phyloP scores from a whole-genome alignment of 2,888 invertebrate species.

The Stomorhina lunata region DNA sequence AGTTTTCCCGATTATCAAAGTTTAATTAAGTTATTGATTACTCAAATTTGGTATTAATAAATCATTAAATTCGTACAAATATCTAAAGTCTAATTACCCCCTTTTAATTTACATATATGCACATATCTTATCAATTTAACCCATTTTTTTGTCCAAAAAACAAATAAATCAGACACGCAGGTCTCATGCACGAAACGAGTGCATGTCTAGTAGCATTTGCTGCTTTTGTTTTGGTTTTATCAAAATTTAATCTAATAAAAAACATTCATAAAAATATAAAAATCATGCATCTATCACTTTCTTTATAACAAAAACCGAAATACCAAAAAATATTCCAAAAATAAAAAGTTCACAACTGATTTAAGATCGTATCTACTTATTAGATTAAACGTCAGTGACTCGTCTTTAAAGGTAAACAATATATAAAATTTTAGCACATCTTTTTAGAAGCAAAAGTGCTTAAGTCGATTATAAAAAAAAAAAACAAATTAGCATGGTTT shows the following conservation, averaged over 20 bases:
- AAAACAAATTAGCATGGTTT: background rate
- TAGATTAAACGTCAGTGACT: background rate
- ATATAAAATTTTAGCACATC: too few species aligned
- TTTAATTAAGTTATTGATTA: background rate
- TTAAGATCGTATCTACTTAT: background rate
- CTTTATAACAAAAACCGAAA: background rate
- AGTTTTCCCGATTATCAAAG: background rate
- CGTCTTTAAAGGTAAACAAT: too few species aligned
- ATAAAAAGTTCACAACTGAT: background rate
- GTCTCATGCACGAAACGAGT: conserved; percentile 5
- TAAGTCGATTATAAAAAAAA: background rate
- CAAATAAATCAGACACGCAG: background rate
- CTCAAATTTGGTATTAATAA: background rate
- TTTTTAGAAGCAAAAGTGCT: background rate
- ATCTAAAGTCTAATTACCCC: conserved; percentile 3
- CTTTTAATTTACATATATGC: too few species aligned
- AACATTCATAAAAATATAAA: background rate
- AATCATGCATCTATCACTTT: background rate
- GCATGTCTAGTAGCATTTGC: background rate
- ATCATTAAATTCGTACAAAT: background rate
- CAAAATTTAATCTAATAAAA: conserved; percentile 35
- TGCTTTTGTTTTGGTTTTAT: background rate
- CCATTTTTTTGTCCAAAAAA: conserved; percentile 4
- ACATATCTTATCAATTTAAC: conserved; percentile 30
- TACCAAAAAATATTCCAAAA: background rate